Base-by-base conservation (phyloP, 2,797 vertebrate genomes). In the Microchirus variegatus region DNA sequence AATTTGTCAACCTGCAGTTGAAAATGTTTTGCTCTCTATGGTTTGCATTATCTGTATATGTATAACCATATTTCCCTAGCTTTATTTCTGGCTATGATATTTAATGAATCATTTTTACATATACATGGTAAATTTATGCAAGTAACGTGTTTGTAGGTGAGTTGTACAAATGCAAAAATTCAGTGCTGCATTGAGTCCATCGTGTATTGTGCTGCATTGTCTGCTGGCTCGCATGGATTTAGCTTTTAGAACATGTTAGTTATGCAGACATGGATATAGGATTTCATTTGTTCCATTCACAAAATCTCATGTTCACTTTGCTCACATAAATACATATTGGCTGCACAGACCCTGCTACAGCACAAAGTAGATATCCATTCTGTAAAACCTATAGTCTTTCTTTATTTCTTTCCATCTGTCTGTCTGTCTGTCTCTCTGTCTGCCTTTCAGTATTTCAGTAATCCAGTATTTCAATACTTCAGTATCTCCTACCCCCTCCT, bases 221-320 rank as follows among this genome's bases (percentile, higher is more conserved):
- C 64, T 84, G 40, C 67, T 80, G 43, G 63, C 61, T 67, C 19
- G 73, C 75, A 70, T 73, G 67, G 81, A 75, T 85, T 83, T 75
- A 74, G 82, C 69, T 65, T 81, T 55, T 66, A 78, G 80, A 71
- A 69, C 70, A 70, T 63, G 75, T 75, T 70, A 82, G 84, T 75
- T 85, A 85, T 87, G 87, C 78, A 88, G 83, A 88, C 81, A 46
- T 78, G 65, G 75, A 80, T 91, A 84, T 93, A 83, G 75, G 61
- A 87, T 93, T 92, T 91, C 87, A 87, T 93, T 91, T 92, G 87
- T 91, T 91, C 91, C 88, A 84, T 88, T 87, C 80, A 78, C 75
- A 76, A 91, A 90, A 88, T 90, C 82, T 90, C 80, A 66, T 77
- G 81, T 91, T 92, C 71, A 72, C 77, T 80, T 67, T 81, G 78